A percentile compares a stretch with the other conserved stretches of the same genome.
Evolutionary conservation across 2,113 vertebrate genomes (phyloP).

Genomic region (Callithrix jacchus): DNA sequence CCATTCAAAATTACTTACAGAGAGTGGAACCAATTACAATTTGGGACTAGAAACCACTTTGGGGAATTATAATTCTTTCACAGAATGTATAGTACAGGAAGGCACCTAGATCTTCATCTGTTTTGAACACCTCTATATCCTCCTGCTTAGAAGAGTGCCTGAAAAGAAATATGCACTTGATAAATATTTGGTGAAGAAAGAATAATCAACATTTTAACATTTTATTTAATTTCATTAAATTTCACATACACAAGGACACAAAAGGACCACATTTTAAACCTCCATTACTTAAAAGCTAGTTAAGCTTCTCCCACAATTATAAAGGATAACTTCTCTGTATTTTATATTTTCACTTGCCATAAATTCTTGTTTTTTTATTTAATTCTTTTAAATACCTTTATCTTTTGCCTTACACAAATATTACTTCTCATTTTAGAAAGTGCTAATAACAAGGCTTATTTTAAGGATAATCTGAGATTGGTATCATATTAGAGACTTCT

Average conservation of each 20-base stretch:
- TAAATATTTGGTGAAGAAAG: background rate
- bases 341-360: background rate
- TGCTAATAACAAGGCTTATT: background rate
- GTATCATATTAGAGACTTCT: background rate
- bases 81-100: background rate
- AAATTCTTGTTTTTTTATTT: background rate
- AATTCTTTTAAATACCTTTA: background rate
- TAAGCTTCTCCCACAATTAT: background rate
- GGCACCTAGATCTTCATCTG: background rate
- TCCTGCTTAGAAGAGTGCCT: background rate
- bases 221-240: background rate
- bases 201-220: background rate
- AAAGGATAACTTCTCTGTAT: background rate
- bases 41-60: background rate
- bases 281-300: background rate
- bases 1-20: background rate
- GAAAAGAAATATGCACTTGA: background rate
- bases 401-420: background rate
- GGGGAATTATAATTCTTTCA: background rate
- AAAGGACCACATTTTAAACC: background rate
- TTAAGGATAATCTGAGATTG: background rate
- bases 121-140: background rate
- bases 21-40: background rate
- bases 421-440: slow-evolving; percentile 4
- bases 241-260: background rate